phyloP scores from a whole-genome alignment of 2,113 vertebrate genomes.

The Cynopterus brachyotis region DNA sequence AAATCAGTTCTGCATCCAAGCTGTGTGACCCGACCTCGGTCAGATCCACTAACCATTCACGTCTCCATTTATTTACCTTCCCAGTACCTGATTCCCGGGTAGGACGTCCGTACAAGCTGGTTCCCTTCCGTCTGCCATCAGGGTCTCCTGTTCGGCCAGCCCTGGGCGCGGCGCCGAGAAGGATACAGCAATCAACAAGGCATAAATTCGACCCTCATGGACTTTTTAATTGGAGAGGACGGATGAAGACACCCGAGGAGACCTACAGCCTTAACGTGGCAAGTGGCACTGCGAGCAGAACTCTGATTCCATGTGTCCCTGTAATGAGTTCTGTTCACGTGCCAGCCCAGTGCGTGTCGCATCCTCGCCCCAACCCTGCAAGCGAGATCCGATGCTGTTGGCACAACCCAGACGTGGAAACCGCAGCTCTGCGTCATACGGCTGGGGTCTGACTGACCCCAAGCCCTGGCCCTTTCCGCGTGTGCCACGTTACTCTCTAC shows the following conservation, averaged over 20 bases:
- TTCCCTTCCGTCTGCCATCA: background rate
- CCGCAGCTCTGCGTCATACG: rapidly evolving
- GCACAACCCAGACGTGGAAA: background rate
- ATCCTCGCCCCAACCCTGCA: rapidly evolving
- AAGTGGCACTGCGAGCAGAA: background rate
- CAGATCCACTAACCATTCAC: background rate
- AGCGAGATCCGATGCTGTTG: rapidly evolving
- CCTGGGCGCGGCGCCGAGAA: no score
- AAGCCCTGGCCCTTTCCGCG: rapidly evolving
- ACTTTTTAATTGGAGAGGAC: no score
- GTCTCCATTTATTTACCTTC: background rate
- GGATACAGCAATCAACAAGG: background rate
- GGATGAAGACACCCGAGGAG: background rate
- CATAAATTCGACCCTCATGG: background rate
- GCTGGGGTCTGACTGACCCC: background rate
- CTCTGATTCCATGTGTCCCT: rapidly evolving
- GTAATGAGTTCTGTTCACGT: background rate
- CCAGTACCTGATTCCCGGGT: background rate
- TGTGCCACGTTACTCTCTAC: rapidly evolving
- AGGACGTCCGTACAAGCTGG: background rate
- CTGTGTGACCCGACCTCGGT: background rate
- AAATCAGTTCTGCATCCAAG: background rate
- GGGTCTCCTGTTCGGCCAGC: background rate
- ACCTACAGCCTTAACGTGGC: no score
- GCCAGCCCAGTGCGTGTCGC: background rate